Evolutionary conservation across 2,113 vertebrate genomes (phyloP).

Genomic region (Lipophrys pholis): DNA sequence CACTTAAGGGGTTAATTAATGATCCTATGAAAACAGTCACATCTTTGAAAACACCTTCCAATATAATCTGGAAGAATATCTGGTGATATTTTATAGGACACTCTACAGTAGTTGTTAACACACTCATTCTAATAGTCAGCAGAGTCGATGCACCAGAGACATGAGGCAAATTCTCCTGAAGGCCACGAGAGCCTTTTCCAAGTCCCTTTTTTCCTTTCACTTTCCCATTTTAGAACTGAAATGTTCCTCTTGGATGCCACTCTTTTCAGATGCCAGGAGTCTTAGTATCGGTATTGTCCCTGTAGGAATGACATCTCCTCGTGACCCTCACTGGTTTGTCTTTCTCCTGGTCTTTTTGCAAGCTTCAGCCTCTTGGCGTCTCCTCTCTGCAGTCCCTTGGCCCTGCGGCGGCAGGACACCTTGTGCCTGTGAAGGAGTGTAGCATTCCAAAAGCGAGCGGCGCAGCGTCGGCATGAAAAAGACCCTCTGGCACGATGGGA

Average conservation of each 20-base stretch:
- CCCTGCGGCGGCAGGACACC: slow-evolving; percentile 78
- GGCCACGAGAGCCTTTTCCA: slow-evolving; percentile 57
- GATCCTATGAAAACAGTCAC: slow-evolving; percentile 81
- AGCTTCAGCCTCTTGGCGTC: slow-evolving; percentile 74
- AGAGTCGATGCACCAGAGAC: slow-evolving; percentile 74
- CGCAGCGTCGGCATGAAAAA: slow-evolving; percentile 83
- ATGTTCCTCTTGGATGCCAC: slow-evolving; percentile 51
- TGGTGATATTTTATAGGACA: slow-evolving; percentile 73
- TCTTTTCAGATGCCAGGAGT: slow-evolving; percentile 51
- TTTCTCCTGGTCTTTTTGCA: slow-evolving; percentile 72
- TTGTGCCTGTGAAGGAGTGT: slow-evolving; percentile 83
- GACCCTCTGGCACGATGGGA: slow-evolving; percentile 82
- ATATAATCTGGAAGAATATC: slow-evolving; percentile 79
- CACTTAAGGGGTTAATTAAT: slow-evolving; percentile 83
- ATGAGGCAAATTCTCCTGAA: slow-evolving; percentile 58
- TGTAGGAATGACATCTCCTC: slow-evolving; percentile 73
- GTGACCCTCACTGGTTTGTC: slow-evolving; percentile 70
- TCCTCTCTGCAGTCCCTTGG: slow-evolving; percentile 74
- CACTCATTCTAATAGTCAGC: slow-evolving; percentile 79
- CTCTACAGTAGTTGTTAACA: slow-evolving; percentile 83
- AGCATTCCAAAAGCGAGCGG: slow-evolving; percentile 84
- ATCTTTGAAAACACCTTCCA: slow-evolving; percentile 80
- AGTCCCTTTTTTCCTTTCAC: slow-evolving; percentile 61
- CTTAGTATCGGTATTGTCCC: slow-evolving; percentile 81
- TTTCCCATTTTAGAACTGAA: slow-evolving; percentile 57